Conservation (phyloP, 2,888 invertebrate genomes). For the Marronus borbonicus region DNA sequence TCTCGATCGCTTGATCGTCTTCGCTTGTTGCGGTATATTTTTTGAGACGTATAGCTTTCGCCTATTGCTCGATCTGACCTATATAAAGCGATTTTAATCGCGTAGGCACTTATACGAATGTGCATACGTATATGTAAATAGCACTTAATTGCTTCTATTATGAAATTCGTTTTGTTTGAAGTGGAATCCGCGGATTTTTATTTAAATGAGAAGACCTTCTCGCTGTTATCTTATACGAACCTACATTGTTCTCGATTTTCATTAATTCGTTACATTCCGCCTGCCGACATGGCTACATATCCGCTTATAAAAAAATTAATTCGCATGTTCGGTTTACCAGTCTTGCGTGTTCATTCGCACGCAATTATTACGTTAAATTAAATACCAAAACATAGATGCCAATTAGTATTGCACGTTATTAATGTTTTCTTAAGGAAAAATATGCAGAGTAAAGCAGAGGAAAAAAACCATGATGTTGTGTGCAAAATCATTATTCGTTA, state of each 20-base stretch:
- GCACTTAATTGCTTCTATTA: constrained; percentile 29
- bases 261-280: not conserved
- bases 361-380: not conserved
- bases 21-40: not conserved
- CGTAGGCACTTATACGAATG: not conserved
- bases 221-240: not conserved
- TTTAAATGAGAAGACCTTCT: constrained; percentile 6
- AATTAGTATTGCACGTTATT: not conserved
- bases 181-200: not conserved
- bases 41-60: constrained; percentile 32
- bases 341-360: not conserved
- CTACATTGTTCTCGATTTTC: not conserved
- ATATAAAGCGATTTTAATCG: constrained; percentile 22
- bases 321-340: not conserved
- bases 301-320: not conserved
- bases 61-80: constrained; percentile 41
- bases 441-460: not conserved
- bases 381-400: not conserved
- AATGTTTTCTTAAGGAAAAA: not conserved
- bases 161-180: constrained; percentile 27
- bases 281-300: not conserved
- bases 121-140: constrained; percentile 2
- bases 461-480: not conserved
- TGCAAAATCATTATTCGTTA: no score
- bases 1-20: not conserved